Conservation (phyloP, 2,888 invertebrate genomes). For the Tryphoninae sp. region DNA sequence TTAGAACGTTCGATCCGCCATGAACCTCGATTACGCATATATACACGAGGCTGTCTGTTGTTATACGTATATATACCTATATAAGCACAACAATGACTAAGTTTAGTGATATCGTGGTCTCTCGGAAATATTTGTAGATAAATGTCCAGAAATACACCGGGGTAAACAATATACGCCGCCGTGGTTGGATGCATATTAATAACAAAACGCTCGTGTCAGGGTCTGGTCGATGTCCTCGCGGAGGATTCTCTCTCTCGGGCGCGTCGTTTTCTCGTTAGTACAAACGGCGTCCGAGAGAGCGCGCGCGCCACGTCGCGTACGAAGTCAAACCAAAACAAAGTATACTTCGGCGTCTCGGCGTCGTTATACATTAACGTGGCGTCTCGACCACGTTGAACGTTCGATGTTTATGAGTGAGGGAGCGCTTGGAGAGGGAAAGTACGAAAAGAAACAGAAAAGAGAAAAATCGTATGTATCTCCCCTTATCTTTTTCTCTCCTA, state of each 20-base stretch:
- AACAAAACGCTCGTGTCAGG: conserved; percentile 2
- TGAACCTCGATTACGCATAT: background rate
- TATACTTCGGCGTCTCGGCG: background rate
- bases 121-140: conserved; percentile 43
- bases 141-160: conserved; percentile 40
- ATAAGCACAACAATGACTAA: conserved; percentile 26
- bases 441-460: background rate
- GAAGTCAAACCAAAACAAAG: background rate
- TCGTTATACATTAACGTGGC: background rate
- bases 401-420: background rate
- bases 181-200: conserved; percentile 13
- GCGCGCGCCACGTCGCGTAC: no score
- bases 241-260: background rate
- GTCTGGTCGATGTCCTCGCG: conserved; percentile 21
- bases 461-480: background rate
- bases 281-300: background rate
- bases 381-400: background rate
- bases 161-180: background rate
- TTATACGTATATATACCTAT: background rate
- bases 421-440: background rate
- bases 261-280: background rate
- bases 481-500: no score
- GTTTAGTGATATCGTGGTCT: conserved; percentile 39
- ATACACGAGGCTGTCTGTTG: background rate
- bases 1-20: no score